These are phyloP conservation scores for Drosophila chauvacae DNA, from an alignment of 1,140 invertebrate species.

Conservation along the genomic window DNA sequence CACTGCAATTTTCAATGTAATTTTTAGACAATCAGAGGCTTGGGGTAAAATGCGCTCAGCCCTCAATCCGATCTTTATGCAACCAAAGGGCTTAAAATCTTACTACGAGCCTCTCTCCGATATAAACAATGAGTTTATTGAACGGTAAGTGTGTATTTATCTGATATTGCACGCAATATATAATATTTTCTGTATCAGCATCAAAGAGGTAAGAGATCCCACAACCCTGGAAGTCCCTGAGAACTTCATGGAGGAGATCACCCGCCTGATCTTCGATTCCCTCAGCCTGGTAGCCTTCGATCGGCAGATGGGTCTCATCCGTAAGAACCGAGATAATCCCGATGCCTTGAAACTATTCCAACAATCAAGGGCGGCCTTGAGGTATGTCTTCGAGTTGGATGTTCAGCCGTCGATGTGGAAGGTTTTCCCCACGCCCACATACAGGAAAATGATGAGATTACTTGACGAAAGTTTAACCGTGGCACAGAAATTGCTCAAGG, in stretches of 20 bases:
- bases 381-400: constrained; percentile 84
- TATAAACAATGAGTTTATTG: constrained; percentile 73
- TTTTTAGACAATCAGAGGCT: background rate
- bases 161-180: no score
- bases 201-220: constrained; percentile 85
- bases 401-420: constrained; percentile 88
- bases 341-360: constrained; percentile 26
- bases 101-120: constrained; percentile 64
- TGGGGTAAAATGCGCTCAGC: constrained; percentile 33
- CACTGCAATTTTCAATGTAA: fast-evolving
- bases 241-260: constrained; percentile 87
- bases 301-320: constrained; percentile 86
- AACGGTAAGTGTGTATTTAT: constrained; percentile 35
- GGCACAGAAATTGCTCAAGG: constrained; percentile 43
- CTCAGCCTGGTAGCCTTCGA: constrained; percentile 89
- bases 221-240: constrained; percentile 86
- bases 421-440: constrained; percentile 86
- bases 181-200: constrained; percentile 9
- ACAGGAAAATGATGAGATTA: constrained; percentile 86
- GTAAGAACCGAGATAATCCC: constrained; percentile 2
- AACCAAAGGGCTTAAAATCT: constrained; percentile 54
- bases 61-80: constrained; percentile 74
- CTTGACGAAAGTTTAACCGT: constrained; percentile 62
- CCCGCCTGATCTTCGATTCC: constrained; percentile 89
- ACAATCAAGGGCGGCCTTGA: background rate